Conservation (phyloP, 53 echinoderm and acorn worm genomes). For the Paelopatides confundens region DNA sequence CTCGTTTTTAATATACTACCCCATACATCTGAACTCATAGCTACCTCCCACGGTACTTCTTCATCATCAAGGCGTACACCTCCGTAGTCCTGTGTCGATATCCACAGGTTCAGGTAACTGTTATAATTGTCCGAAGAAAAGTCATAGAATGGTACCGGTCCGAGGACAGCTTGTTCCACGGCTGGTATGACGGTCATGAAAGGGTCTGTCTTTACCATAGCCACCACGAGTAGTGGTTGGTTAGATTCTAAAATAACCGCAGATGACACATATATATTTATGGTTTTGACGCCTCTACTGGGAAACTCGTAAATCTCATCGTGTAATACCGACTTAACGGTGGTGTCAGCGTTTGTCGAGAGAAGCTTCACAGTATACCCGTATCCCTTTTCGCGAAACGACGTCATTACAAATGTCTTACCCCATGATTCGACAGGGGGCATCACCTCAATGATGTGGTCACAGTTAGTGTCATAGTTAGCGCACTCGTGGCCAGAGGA, state of each 20-base stretch:
- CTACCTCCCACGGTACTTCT: background rate
- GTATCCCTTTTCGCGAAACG: background rate
- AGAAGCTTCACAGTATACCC: background rate
- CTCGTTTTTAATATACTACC: background rate
- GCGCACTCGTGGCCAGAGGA: background rate
- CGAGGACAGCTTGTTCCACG: background rate
- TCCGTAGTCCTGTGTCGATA: background rate
- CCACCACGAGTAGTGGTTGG: background rate
- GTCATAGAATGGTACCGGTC: background rate
- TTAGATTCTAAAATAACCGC: background rate
- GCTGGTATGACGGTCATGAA: constrained; percentile 15
- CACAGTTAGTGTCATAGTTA: background rate
- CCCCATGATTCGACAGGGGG: constrained; percentile 30
- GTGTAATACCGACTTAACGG: background rate
- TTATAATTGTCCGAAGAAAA: background rate
- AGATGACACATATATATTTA: background rate
- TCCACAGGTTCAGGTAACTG: background rate
- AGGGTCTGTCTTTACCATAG: background rate
- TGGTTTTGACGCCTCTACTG: background rate
- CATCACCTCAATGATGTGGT: constrained; percentile 5
- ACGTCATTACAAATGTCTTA: background rate
- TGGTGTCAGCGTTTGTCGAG: background rate
- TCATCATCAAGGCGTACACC: constrained; percentile 1
- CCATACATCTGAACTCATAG: background rate
- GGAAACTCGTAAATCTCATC: background rate